Conservation (phyloP, 1,140 invertebrate species). For the Protaetia brevitarsis region DNA sequence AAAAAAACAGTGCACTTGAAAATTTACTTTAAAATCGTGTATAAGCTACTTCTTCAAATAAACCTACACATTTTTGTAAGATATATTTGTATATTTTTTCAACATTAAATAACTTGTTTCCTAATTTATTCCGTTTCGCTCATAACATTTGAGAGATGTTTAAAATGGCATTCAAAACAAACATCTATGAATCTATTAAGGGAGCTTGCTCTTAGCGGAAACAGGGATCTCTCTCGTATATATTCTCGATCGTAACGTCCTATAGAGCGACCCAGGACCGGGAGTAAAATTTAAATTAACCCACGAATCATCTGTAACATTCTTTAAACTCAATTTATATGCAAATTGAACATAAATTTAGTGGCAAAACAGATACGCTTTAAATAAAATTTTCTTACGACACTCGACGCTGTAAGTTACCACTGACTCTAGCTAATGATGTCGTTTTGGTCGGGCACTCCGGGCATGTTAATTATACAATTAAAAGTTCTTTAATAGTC, state of each 20-base stretch:
- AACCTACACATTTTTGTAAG: too few relatives aligned
- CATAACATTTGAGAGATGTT: neutral
- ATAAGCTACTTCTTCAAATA: too few relatives aligned
- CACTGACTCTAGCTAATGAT: neutral
- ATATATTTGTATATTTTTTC: too few relatives aligned
- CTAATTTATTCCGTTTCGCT: too few relatives aligned
- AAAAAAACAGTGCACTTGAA: too few relatives aligned
- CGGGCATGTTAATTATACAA: neutral
- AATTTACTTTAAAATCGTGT: too few relatives aligned
- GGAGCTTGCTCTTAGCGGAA: neutral
- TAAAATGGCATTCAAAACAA: neutral
- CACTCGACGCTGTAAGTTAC: neutral
- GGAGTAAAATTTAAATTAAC: neutral
- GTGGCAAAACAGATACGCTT: constrained; percentile 9
- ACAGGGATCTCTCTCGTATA: neutral
- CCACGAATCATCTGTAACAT: constrained; percentile 14
- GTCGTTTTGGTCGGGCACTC: neutral
- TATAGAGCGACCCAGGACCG: neutral
- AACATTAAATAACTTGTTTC: too few relatives aligned
- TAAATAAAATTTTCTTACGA: constrained; percentile 1
- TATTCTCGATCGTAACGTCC: neutral
- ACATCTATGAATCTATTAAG: neutral
- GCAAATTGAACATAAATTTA: constrained; percentile 15
- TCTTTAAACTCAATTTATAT: constrained; percentile 17
- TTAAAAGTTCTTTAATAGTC: constrained; percentile 4